phyloP scores from a whole-genome alignment of 2,888 invertebrate species.

The Lasioglossum calceatum region DNA sequence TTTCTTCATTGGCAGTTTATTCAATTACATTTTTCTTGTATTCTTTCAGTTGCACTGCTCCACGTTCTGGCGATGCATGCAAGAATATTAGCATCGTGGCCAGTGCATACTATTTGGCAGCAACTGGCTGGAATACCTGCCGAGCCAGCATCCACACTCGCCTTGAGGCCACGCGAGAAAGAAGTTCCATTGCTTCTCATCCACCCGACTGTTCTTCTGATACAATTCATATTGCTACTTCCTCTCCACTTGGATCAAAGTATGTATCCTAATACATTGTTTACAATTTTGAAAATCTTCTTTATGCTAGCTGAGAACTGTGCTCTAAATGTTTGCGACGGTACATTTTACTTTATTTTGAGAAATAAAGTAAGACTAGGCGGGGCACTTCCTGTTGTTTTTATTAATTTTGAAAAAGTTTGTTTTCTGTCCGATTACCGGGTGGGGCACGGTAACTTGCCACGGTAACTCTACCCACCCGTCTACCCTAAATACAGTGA shows the following conservation, averaged over 20 bases:
- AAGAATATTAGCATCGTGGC: conserved; percentile 89
- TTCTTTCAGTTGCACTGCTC: conserved; percentile 91
- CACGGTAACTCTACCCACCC: too few relatives aligned
- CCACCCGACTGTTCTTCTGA: conserved; percentile 93
- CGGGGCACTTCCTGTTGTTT: too few relatives aligned
- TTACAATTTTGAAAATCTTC: background rate
- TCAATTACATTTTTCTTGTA: background rate
- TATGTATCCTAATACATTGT: conserved; percentile 83
- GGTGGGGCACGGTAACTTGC: too few relatives aligned
- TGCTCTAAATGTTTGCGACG: too few relatives aligned
- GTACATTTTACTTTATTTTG: background rate
- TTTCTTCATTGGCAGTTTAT: background rate
- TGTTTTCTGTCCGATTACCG: too few relatives aligned
- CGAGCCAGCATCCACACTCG: conserved; percentile 76
- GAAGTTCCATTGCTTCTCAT: conserved; percentile 94
- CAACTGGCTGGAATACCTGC: conserved; percentile 85
- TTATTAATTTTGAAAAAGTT: too few relatives aligned
- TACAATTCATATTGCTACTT: conserved; percentile 94
- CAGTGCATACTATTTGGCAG: conserved; percentile 87
- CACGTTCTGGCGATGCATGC: conserved; percentile 95
- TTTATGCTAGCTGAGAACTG: background rate
- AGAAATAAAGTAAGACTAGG: too few relatives aligned
- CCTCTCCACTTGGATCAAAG: conserved; percentile 95
- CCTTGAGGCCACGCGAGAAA: conserved; percentile 84
- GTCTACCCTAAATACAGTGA: too few relatives aligned